Evolutionary conservation across 2,113 vertebrate species (phyloP), one percentile per base, ranked within the genome.

Genomic region (Myotis lucifugus): DNA sequence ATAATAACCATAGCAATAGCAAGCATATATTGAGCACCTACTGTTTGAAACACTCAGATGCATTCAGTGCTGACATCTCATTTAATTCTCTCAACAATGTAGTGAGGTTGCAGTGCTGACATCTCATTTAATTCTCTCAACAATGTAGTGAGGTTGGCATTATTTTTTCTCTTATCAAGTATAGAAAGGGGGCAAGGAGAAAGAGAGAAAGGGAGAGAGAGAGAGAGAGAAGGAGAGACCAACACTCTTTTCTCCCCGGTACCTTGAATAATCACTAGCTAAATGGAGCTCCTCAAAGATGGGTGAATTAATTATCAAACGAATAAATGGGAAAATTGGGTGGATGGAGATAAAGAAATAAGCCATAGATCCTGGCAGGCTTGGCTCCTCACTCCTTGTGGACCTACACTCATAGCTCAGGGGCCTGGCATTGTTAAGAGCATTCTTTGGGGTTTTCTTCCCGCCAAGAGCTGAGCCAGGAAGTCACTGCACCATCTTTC

Each of bases 401-500:
- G 34, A 74, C 50, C 18, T 52, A 17, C 0, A 37, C 14, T 17
- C 73, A n/a, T 19, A 88, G 59, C 1, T 42, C 29, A 92, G 96
- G 70, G 72, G 85, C 1, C 54, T 37, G 72, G 81, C 3, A 86
- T 67, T 89, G 82, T 95, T 76, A 14, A 37, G 34, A 72, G 8
- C 69, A 23, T 59, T 61, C 79, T 78, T 84, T 95, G 74, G 11
- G 13, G 0, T 90, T 67, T n/a, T 79, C 29, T 97, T 87, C 86
- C 9, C 90, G 76, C 84, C 89, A 64, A 77, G 95, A 98, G 94
- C 91, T 92, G 77, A 96, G 93, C 90, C 92, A 93, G 91, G 98
- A 95, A 97, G 87, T 95, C 95, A 82, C 81, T 94, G 67, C 8
- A 88, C 54, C 48, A 50, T 69, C 85, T 96, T 90, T 86, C 85